Percentiles rank a stretch among this genome's conserved stretches.
Conservation (phyloP, 37 sponge, comb jelly and placozoan species). For the Axinella damicornis region DNA sequence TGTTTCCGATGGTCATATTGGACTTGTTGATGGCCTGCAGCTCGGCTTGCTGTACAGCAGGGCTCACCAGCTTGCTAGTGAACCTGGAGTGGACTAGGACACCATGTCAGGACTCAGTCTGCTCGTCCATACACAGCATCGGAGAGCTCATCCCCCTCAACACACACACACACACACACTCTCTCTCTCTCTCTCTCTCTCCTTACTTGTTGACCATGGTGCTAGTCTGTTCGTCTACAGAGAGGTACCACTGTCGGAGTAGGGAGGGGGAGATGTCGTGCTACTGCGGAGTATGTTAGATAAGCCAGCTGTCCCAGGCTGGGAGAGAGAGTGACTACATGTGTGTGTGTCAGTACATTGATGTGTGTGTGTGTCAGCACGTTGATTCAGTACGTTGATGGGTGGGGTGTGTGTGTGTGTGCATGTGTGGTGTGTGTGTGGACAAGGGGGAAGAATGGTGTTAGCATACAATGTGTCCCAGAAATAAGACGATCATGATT, state of each 20-base stretch:
- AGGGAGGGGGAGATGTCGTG: slow-evolving; percentile 74
- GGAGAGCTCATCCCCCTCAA: too few relatives aligned
- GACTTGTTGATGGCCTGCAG: slow-evolving; percentile 30
- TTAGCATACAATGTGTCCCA: background rate
- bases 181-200: too few relatives aligned
- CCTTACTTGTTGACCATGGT: slow-evolving; percentile 43
- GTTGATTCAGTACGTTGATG: too few relatives aligned
- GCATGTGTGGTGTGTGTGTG: too few relatives aligned
- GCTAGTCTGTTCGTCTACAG: slow-evolving; percentile 67
- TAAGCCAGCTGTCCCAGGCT: slow-evolving; percentile 27
- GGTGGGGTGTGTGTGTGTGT: background rate
- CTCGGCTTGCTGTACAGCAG: slow-evolving; percentile 50
- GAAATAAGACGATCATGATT: too few relatives aligned
- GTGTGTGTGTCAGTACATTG: background rate
- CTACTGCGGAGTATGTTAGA: slow-evolving; percentile 39
- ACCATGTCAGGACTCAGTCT: too few relatives aligned
- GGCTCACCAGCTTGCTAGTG: slow-evolving; percentile 60
- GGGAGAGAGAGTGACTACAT: slow-evolving; percentile 34
- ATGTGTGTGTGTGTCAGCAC: background rate
- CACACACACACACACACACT: too few relatives aligned
- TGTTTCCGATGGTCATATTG: slow-evolving; percentile 40
- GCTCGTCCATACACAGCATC: too few relatives aligned
- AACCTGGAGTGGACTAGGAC: slow-evolving; percentile 27
- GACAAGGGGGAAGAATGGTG: background rate
- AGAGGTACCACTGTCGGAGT: slow-evolving; percentile 85